phyloP scores from a whole-genome alignment of 2,797 vertebrate genomes.

The Diplodus sargus region DNA sequence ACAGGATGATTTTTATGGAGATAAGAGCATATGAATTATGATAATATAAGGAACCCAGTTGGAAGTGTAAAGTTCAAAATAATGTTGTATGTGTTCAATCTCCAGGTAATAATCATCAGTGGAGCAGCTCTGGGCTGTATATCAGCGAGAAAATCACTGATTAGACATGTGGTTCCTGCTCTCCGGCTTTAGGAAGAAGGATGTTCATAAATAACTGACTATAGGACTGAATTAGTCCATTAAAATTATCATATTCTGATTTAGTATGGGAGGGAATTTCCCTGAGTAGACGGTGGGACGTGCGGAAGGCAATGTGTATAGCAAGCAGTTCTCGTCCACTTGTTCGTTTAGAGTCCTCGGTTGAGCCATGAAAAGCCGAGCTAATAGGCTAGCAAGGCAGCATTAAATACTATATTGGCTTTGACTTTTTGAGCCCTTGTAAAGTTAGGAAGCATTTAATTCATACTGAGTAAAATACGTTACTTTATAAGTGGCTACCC shows the following conservation, averaged over 20 bases:
- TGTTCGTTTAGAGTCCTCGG: constrained; percentile 31
- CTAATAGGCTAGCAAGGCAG: background rate
- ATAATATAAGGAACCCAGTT: constrained; percentile 48
- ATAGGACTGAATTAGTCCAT: constrained; percentile 41
- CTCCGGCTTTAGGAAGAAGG: constrained; percentile 36
- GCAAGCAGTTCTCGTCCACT: background rate
- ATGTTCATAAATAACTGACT: constrained; percentile 59
- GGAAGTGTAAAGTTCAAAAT: constrained; percentile 61
- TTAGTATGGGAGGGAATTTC: constrained; percentile 36
- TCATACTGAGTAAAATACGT: background rate
- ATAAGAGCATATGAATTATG: constrained; percentile 53
- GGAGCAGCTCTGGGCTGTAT: constrained; percentile 49
- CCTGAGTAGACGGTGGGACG: constrained; percentile 6
- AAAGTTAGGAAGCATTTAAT: background rate
- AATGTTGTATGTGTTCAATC: constrained; percentile 60
- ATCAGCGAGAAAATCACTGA: constrained; percentile 44
- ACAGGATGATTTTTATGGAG: constrained; percentile 40
- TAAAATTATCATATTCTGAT: constrained; percentile 54
- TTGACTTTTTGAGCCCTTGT: constrained; percentile 7
- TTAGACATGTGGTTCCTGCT: constrained; percentile 39
- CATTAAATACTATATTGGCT: constrained; percentile 9
- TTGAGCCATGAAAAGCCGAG: constrained; percentile 21
- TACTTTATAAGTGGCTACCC: background rate
- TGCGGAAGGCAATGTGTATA: background rate
- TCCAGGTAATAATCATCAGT: constrained; percentile 52